Evolutionary conservation across 2,888 invertebrate genomes (phyloP), one percentile per base, ranked within the genome.

Genomic region (Limnephilus marmoratus): DNA sequence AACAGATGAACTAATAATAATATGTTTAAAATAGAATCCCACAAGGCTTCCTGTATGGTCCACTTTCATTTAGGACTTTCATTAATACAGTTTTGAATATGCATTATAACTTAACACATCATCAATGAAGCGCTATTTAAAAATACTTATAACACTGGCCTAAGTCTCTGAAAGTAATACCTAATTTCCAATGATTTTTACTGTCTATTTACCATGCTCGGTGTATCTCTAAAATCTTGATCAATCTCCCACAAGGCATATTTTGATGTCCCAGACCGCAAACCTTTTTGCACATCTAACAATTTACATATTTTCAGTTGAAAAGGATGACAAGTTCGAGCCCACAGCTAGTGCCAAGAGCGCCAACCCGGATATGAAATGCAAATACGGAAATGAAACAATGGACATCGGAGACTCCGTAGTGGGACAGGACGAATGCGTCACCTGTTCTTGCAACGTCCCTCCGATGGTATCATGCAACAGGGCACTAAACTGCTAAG

Each of bases 381-480:
- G 96, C 92, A 94, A 94, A 45, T 96, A 96, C 94, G 96, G 96
- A 1, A 95, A 96, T 94, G 93, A 94, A 92, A 96, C 95, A 5
- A 94, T 96, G 91, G 94, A 94, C 0, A 95, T 96, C 0, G 96
- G 96, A 0, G 96, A 96, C 94, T 95, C 95, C 94, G 94, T 96
- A 9, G 94, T 95, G 0, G 95, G 95, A 0, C 94, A 94, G 0
- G 96, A 96, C 90, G 94, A 94, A 15, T 96, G 96, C 93, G 95
- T 95, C 82, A 95, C 94, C 53, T 96, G 96, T 94, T 94, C 94
- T 4, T 96, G 96, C 93, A 94, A 94, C 3, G 95, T 96, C 1
- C 96, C 96, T 0, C 96, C 96, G 0, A 95, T 96, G 94, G 95
- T 96, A 0, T 94, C 95, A 3, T 96, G 96, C 94, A 94, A 94